Evolutionary conservation across 2,888 invertebrate genomes (phyloP), one percentile per base, ranked within the genome.

Genomic region (Automeris io): DNA sequence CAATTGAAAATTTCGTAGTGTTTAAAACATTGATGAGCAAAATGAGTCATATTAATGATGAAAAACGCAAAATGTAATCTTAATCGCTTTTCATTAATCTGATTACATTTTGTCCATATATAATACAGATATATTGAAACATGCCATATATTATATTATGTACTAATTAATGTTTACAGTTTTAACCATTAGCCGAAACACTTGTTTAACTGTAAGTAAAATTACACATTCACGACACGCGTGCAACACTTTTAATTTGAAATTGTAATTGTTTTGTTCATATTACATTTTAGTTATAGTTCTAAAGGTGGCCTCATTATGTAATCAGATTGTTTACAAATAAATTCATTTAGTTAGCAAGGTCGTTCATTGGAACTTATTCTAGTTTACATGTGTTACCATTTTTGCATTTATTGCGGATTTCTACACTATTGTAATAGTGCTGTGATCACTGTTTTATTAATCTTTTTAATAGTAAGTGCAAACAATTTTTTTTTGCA

Each of bases 251-350:
- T 44, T 42, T 57, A 61, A 57, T 53, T 59, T 54, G 45, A 51
- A 52, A 57, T 60, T 49, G 55, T 61, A 68, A 70, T 68, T 60
- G 63, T 60, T 64, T 61, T 50, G 56, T 68, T 63, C 70, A 70
- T 67, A 72, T 66, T 60, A 69, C 57, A 57, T 53, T 68, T 40
- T 59, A 54, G 47, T 56, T 58, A 59, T 61, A 56, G 54, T 50
- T 48, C 45, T 56, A 55, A 58, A 54, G 56, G 54, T 57, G 71
- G 55, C 76, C 77, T 78, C 61, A 68, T 73, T 70, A 70, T 64
- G 63, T 72, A 70, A 73, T 47, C 47, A 46, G 56, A 72, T 71
- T 70, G 72, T 71, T 70, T 69, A 62, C 64, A 67, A 63, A 70
- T 61, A 48, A 44, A 40, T 40, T 37, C 33, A 59, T 61, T 56